Percentiles rank a stretch among this genome's conserved stretches.
phyloP scores from a whole-genome alignment of 2,888 invertebrate species.

The Ormyrus rosae region DNA sequence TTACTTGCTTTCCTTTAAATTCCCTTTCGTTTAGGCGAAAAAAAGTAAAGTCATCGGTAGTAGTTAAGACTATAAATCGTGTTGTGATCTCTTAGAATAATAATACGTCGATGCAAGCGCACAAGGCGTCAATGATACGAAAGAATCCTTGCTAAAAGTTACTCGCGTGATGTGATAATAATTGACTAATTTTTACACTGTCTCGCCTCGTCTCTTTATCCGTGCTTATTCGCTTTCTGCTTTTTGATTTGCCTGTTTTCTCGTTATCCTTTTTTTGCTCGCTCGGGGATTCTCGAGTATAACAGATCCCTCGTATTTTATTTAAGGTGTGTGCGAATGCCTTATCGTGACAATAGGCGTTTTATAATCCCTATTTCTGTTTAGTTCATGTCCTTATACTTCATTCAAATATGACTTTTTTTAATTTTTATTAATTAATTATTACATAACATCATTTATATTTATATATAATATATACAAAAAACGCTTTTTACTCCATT shows the following conservation, averaged over 20 bases:
- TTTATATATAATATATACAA: conserved; percentile 51
- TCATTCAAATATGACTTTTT: conserved; percentile 45
- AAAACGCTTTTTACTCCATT: conserved; percentile 49
- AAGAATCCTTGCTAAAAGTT: conserved; percentile 49
- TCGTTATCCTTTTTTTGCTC: background rate
- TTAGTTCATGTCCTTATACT: conserved; percentile 41
- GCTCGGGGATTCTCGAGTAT: conserved; percentile 7
- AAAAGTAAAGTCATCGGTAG: conserved; percentile 21
- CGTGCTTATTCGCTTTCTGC: background rate
- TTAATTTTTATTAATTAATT: conserved; percentile 51
- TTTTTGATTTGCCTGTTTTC: background rate
- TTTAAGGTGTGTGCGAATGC: conserved; percentile 23
- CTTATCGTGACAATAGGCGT: conserved; percentile 42
- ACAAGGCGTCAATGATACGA: conserved; percentile 35
- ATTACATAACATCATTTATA: conserved; percentile 55
- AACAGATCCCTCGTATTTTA: background rate
- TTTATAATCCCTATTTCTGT: conserved; percentile 24
- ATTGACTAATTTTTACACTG: conserved; percentile 56
- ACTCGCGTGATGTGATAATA: conserved; percentile 49
- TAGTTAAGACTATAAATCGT: conserved; percentile 20
- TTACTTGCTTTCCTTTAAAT: background rate
- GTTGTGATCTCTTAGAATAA: conserved; percentile 30
- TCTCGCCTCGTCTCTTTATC: background rate
- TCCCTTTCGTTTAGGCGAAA: conserved; percentile 23
- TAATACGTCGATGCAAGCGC: conserved; percentile 47